Base-by-base conservation (phyloP, 2,888 invertebrate species). In the Caenorhabditis sp. region DNA sequence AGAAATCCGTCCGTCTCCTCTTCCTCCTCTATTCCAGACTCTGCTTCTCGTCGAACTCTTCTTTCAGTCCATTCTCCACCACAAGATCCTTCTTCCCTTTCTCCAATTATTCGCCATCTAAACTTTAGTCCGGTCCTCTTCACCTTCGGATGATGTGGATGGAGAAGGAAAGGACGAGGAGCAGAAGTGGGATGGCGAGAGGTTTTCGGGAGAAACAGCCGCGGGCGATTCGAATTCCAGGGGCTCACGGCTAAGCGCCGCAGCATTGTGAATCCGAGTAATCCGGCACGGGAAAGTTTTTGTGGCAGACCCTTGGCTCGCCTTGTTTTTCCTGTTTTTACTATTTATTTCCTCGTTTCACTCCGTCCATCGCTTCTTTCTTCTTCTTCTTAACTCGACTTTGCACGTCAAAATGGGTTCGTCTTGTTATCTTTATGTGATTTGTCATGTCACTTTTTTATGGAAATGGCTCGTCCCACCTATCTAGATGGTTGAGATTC, bases 251-350 rank as follows among this genome's bases (percentile, higher is more conserved):
- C 51, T 51, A 61, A 70, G 60, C 70, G 32, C 32, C 26, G n/a
- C 22, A 60, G 40, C 40, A 47, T 47, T 47, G 47, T 47, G 47
- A 9, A 47, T 47, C 40, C 47, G 47, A 18, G 47, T 47, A 47
- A 70, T 60, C 70, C 70, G 50, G 47, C 35, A 35, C 35, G 70
- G 61, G 61, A 61, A 61, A 61, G 35, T 37, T 24, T 22, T 53
- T 22, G n/a, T n/a, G 32, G 53, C 40, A 37, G 65, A 35, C 56
- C 40, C 22, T n/a, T n/a, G n/a, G n/a, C n/a, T n/a, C 20, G 32
- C 32, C 40, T 22, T 47, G 18, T 47, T 47, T 20, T 47, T n/a
- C 47, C 47, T 47, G 47, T 47, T 47, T 18, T 47, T 20, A 4
- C 18, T 20, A 18, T 47, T 18, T 4, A 20, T 47, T 47, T 47